Percentiles rank a stretch among this genome's conserved stretches.
Evolutionary conservation across 2,797 vertebrate genomes (phyloP).

Genomic region (Enteromius afrohamiltoni): DNA sequence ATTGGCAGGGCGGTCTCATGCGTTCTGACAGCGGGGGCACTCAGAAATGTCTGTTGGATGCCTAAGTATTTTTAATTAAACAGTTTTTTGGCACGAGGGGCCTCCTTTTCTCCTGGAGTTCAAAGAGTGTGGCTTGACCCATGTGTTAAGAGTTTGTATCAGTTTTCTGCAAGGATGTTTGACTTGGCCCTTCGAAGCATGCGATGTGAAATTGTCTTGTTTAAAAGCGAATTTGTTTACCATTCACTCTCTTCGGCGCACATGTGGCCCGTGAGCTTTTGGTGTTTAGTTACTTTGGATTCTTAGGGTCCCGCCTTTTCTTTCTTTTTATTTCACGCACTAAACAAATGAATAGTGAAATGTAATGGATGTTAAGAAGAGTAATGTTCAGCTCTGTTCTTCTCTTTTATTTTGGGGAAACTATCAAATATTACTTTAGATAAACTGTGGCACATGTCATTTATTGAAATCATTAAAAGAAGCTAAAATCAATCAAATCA

Average conservation of each 20-base stretch:
- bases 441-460: neutral
- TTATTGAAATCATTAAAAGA: neutral
- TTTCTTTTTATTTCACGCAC: constrained; percentile 40
- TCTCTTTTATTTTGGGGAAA: neutral
- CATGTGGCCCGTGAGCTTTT: constrained; percentile 71
- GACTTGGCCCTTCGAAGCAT: constrained; percentile 77
- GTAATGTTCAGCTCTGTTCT: neutral
- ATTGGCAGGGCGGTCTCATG: constrained; percentile 77
- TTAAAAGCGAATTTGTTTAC: constrained; percentile 85
- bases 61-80: constrained; percentile 84
- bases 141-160: constrained; percentile 85
- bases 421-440: neutral
- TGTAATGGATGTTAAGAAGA: neutral
- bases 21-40: constrained; percentile 75
- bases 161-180: constrained; percentile 81
- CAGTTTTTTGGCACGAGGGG: constrained; percentile 69
- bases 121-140: constrained; percentile 78
- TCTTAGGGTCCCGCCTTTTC: constrained; percentile 51
- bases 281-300: constrained; percentile 65
- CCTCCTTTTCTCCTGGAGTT: constrained; percentile 69
- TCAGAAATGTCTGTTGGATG: constrained; percentile 71
- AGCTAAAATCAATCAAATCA: neutral
- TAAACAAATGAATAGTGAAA: constrained; percentile 12
- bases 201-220: constrained; percentile 81
- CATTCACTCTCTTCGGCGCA: constrained; percentile 69